These are phyloP conservation scores for Coluber constrictor DNA, from an alignment of 2,797 vertebrate species.

Conservation along the genomic window DNA sequence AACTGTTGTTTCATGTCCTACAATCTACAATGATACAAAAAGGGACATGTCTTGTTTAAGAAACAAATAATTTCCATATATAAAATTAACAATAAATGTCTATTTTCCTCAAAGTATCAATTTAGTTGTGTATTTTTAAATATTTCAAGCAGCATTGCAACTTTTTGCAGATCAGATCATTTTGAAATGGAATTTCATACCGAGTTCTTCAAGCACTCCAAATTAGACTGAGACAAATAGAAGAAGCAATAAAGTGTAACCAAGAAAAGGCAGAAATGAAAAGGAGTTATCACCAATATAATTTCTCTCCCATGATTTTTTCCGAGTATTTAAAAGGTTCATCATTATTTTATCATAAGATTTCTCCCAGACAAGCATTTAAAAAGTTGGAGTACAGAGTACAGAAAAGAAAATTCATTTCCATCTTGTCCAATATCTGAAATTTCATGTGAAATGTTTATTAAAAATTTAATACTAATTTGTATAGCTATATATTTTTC, in stretches of 20 bases:
- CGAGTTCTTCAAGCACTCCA: background rate
- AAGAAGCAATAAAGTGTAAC: background rate
- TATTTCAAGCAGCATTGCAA: background rate
- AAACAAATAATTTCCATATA: background rate
- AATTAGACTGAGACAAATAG: background rate
- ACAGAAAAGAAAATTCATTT: background rate
- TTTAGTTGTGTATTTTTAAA: background rate
- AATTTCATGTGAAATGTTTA: background rate
- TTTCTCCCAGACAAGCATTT: background rate
- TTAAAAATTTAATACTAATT: background rate
- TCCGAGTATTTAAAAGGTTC: background rate
- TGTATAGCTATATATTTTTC: background rate
- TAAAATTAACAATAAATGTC: background rate
- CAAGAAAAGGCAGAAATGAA: background rate
- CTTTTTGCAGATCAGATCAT: background rate
- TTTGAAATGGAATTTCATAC: background rate
- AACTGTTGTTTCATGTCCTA: background rate
- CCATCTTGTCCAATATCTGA: background rate
- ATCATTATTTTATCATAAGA: background rate
- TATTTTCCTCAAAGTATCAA: background rate
- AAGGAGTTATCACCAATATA: background rate
- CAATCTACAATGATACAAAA: background rate
- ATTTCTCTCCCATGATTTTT: background rate
- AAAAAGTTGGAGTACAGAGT: background rate
- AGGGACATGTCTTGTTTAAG: background rate